Evolutionary conservation across 2,888 invertebrate species (phyloP), one percentile per base, ranked within the genome.

Genomic region (Graphium colonna): DNA sequence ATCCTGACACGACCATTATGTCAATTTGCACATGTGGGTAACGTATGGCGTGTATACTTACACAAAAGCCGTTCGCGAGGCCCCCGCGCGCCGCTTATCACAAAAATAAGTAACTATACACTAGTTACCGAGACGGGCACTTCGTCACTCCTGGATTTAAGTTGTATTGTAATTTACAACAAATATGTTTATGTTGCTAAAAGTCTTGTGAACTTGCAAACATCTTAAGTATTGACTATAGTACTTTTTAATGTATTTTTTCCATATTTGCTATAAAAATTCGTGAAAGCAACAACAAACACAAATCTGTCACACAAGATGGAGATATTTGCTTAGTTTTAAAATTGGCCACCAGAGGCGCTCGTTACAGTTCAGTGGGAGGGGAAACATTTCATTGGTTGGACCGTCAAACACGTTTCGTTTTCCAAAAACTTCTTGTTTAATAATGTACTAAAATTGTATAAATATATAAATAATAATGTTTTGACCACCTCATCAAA

Each of bases 251-350:
- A 57, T 61, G 65, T 68, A 68, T 76, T 77, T 75, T 77, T 73
- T 63, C 69, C 68, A 78, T 73, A 82, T 75, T 80, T 78, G 65
- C 66, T 67, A 67, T 71, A 63, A 73, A 82, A 82, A 79, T 81
- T 73, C 78, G 77, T 71, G 79, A 86, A 80, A 83, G 73, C 78
- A 84, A 82, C 85, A 89, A 90, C 89, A 90, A 90, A 90, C 90
- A 90, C 90, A 91, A 91, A 91, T 91, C 91, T 92, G 91, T 85
- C 91, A 92, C 82, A 85, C 89, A 92, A 92, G 90, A 92, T 92
- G 92, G 92, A 92, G 91, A 91, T 91, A 91, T 87, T 91, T 84
- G 86, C 78, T 77, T 85, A 89, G 85, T 91, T 90, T 77, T 63
- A 71, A 69, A 79, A 82, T 79, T 71, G 73, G 63, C 73, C 91